Evolutionary conservation across 2,113 vertebrate species (phyloP), one percentile per base, ranked within the genome.

Genomic region (Hyperopisus bebe): DNA sequence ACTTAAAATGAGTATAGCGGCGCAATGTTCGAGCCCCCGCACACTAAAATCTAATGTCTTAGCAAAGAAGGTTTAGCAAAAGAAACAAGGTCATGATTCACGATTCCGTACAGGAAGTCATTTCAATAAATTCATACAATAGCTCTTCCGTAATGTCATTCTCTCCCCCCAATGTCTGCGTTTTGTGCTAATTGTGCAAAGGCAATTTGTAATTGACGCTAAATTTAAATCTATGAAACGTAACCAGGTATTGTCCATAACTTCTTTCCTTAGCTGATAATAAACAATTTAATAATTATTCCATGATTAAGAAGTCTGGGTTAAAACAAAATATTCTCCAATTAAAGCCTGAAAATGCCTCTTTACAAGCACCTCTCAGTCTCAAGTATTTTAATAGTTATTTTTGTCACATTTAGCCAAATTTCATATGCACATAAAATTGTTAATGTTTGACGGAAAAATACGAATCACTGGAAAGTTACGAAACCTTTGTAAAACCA

Each of bases 21-120:
- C 46, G 77, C 48, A 7, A 27, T 39, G 10, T 58, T n/a, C 15
- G 62, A 42, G 42, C 9, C 88, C 27, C 42, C 92, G 93, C 94
- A 96, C 95, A 95, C 92, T 93, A 94, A 96, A 96, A 42, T 96
- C 94, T 94, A 94, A 92, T 93, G 95, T 94, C 90, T 94, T 92
- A 17, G 94, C 91, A 92, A 91, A 89, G 89, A 89, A 27, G 55
- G 46, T 35, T 6, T 10, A 47, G 87, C 19, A 24, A 46, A 46
- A 95, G 94, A 95, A 96, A 96, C 92, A 92, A 94, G 95, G 94
- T 95, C 94, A 96, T 94, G 95, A 95, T 94, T 95, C 95, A 94
- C 92, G 92, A 93, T 95, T 93, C 88, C 48, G 92, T 92, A 91
- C 95, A 96, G 95, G 95, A 96, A 96, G 95, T 95, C 90, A 51